phyloP scores from a whole-genome alignment of 2,888 invertebrate genomes.

The Stenodera caucasica region DNA sequence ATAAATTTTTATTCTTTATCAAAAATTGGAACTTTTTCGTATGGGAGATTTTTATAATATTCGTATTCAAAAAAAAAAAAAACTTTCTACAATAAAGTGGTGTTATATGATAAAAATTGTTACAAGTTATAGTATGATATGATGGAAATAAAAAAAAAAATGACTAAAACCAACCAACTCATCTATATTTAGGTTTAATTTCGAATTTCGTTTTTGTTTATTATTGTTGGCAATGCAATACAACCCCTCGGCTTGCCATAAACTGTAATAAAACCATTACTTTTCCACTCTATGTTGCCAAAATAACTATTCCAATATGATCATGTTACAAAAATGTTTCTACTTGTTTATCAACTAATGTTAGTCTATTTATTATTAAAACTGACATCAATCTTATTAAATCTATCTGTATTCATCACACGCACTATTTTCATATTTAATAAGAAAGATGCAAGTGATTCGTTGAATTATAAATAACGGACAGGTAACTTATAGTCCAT shows the following conservation, averaged over 20 bases:
- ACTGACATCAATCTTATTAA: slow-evolving; percentile 47
- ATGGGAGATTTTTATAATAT: neutral
- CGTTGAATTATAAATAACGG: slow-evolving; percentile 45
- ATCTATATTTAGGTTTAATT: slow-evolving; percentile 4
- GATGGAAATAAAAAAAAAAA: too few relatives aligned
- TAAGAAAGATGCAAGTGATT: slow-evolving; percentile 45
- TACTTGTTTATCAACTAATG: neutral
- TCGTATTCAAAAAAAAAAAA: too few relatives aligned
- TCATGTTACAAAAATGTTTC: neutral
- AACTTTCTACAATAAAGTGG: too few relatives aligned
- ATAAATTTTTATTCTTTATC: slow-evolving; percentile 23
- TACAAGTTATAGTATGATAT: too few relatives aligned
- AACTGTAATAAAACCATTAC: slow-evolving; percentile 1
- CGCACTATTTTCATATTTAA: slow-evolving; percentile 49
- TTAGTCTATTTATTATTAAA: slow-evolving; percentile 49
- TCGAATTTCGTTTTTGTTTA: neutral
- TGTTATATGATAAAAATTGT: too few relatives aligned
- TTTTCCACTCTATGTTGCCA: neutral
- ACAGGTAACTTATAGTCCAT: slow-evolving; percentile 35
- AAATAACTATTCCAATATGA: neutral
- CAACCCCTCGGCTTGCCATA: neutral
- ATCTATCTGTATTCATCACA: slow-evolving; percentile 49
- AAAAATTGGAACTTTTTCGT: neutral
- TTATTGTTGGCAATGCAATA: neutral
- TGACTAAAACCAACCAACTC: neutral